These are phyloP conservation scores for Polydrusus cervinus DNA, from an alignment of 2,888 invertebrate species.

Conservation along the genomic window DNA sequence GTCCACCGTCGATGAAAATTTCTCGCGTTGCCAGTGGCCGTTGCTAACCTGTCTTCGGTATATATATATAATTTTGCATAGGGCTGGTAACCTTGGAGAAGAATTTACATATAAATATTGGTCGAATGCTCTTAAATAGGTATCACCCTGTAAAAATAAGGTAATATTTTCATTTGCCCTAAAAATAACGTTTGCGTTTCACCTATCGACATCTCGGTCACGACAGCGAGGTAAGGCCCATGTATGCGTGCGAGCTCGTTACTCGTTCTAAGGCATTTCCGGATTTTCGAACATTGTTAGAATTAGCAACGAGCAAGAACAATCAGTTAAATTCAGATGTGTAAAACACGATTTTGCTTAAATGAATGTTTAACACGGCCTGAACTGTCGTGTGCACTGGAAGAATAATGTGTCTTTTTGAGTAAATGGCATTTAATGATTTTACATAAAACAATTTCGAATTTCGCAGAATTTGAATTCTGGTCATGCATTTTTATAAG, in stretches of 20 bases:
- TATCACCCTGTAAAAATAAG: too few species aligned
- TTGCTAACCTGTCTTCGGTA: too few species aligned
- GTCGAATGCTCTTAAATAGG: too few species aligned
- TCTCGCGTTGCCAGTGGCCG: too few species aligned
- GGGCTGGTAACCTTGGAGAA: too few species aligned
- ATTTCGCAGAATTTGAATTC: too few species aligned
- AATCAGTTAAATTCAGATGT: slow-evolving; percentile 52
- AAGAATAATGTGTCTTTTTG: slow-evolving; percentile 14
- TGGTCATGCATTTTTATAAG: too few species aligned
- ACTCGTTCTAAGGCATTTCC: slow-evolving; percentile 47
- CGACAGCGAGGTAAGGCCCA: slow-evolving; percentile 33
- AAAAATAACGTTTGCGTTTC: slow-evolving; percentile 43
- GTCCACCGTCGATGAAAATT: too few species aligned
- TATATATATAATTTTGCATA: too few species aligned
- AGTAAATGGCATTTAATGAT: too few species aligned
- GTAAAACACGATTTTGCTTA: slow-evolving; percentile 46
- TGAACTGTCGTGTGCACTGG: slow-evolving; percentile 31
- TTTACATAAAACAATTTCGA: too few species aligned
- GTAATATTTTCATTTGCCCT: slow-evolving; percentile 1
- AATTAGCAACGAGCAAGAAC: slow-evolving; percentile 51
- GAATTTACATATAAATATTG: too few species aligned
- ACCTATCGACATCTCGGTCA: slow-evolving; percentile 49
- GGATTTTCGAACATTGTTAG: slow-evolving; percentile 53
- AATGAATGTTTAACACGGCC: slow-evolving; percentile 48
- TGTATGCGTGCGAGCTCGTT: slow-evolving; percentile 53